Conservation (phyloP, 1,140 invertebrate species). For the Vollenhovia emeryi region DNA sequence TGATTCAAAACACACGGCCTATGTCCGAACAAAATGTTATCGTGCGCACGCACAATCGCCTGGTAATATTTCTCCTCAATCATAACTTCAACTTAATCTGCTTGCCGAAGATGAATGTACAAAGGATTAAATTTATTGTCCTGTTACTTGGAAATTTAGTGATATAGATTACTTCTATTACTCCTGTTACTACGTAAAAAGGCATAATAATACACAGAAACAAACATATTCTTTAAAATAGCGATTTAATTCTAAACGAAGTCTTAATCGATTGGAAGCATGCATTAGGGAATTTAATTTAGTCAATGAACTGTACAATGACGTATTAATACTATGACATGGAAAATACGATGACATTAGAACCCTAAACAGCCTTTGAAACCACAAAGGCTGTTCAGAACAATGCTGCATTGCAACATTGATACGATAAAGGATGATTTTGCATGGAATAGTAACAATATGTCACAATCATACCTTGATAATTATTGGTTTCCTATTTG, state of each 20-base stretch:
- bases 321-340: slow-evolving; percentile 22
- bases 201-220: neutral
- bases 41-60: neutral
- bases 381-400: neutral
- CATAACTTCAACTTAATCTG: neutral
- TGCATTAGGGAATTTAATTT: slow-evolving; percentile 19
- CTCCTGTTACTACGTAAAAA: neutral
- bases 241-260: neutral
- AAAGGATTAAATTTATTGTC: neutral
- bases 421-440: slow-evolving; percentile 35
- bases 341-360: slow-evolving; percentile 33
- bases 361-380: neutral
- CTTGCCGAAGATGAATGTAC: neutral
- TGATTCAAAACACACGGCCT: slow-evolving; percentile 11
- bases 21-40: slow-evolving; percentile 3
- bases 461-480: neutral
- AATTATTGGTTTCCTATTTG: neutral
- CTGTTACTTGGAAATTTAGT: neutral
- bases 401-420: slow-evolving; percentile 26
- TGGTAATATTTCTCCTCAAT: slow-evolving; percentile 1
- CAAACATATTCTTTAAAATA: neutral
- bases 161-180: neutral
- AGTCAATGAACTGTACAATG: neutral
- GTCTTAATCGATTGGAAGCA: neutral
- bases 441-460: slow-evolving; percentile 5